phyloP scores from a whole-genome alignment of 1,140 invertebrate genomes.

The Bombus sylvicola region DNA sequence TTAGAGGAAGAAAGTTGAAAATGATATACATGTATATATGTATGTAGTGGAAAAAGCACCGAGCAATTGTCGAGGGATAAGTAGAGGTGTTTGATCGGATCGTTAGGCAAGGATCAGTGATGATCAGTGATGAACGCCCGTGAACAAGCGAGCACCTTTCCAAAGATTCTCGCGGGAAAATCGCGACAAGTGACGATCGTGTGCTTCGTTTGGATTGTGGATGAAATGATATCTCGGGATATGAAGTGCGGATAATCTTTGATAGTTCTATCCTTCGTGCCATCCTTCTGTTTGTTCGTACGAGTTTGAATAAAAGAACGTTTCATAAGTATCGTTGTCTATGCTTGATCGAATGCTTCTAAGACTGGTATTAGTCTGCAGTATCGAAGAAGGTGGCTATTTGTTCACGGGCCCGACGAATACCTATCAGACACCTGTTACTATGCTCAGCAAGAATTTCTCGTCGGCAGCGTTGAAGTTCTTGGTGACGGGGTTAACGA shows the following conservation, averaged over 20 bases:
- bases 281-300: no score
- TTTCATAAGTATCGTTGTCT: no score
- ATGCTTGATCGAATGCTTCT: background rate
- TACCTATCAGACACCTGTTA: conserved; percentile 63
- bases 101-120: conserved; percentile 1
- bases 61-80: no score
- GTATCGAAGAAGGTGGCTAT: conserved; percentile 31
- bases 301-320: no score
- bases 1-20: no score
- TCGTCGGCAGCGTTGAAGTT: background rate
- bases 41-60: background rate
- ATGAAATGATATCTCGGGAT: background rate
- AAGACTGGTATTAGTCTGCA: no score
- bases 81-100: background rate
- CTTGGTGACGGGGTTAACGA: conserved; percentile 36
- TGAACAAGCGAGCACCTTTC: conserved; percentile 60
- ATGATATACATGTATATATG: background rate
- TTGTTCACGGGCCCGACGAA: conserved; percentile 59
- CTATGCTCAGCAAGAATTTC: background rate
- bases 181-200: conserved; percentile 4
- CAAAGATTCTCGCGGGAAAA: conserved; percentile 3
- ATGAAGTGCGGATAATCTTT: background rate
- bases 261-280: background rate
- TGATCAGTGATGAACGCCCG: conserved; percentile 26
- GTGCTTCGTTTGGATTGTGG: background rate